Base-by-base conservation (phyloP, 2,797 vertebrate species). In the Decapterus maruadsi region DNA sequence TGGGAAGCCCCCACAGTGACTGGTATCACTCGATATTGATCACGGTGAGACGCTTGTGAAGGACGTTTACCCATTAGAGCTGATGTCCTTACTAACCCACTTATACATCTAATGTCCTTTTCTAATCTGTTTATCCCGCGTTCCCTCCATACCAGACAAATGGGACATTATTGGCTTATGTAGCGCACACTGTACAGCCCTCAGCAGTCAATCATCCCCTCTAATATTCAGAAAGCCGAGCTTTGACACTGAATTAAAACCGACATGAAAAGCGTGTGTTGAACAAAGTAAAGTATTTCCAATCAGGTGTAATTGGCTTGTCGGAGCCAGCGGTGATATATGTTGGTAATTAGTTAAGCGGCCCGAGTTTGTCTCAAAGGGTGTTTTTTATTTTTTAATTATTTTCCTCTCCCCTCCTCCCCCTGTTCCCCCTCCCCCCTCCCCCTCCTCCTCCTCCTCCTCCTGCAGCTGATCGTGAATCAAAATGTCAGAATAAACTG, bases 301-400 rank as follows among this genome's bases (percentile, higher is more conserved):
- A 97, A 98, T 99, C 97, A 98, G 97, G 96, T 98, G 96, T 98
- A 98, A 98, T 98, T 99, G 97, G 96, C 96, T 96, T 96, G 96
- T 97, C 96, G 96, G 94, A 96, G 96, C 96, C 96, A 94, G 95
- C 95, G 95, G 95, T 97, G 98, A 98, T 97, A 96, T 96, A 96
- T 97, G 90, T 96, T 96, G 96, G 96, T 97, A 97, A 98, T 99
- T 98, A 98, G 97, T 96, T 88, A 89, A 91, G 80, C 89, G 55
- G 81, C 75, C 96, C 89, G 90, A 96, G 96, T 97, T 90, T 96
- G 96, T 98, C 96, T 97, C 95, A 93, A 94, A 96, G 95, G 85
- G 40, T 81, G 94, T 96, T 96, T 97, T 96, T 96, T 78, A 56
- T 76, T 72, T 63, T 80, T 84, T 59, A 22, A 65, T 78, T 78